Conservation (phyloP, 2,888 invertebrate species). For the Troglohyphantes excavatus region DNA sequence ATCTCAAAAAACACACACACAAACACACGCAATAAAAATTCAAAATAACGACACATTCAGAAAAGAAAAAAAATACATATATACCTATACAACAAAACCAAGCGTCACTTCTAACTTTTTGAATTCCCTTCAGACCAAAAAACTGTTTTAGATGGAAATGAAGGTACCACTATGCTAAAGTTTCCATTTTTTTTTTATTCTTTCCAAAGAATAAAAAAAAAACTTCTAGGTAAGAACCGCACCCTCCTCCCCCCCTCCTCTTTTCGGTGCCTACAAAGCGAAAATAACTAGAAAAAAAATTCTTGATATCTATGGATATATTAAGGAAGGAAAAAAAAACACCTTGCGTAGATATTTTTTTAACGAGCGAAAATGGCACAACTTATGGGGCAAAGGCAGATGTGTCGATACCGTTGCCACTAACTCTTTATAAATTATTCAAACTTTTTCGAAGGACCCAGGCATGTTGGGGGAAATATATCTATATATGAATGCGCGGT, state of each 20-base stretch:
- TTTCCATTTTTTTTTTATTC: slow-evolving; percentile 13
- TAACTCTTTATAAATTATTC: slow-evolving; percentile 72
- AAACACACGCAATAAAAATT: slow-evolving; percentile 26
- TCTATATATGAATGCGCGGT: slow-evolving; percentile 32
- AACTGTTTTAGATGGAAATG: slow-evolving; percentile 66
- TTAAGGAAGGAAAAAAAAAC: slow-evolving; percentile 9
- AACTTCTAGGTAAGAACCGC: neutral
- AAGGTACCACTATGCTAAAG: slow-evolving; percentile 32
- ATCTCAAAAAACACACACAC: too few species aligned
- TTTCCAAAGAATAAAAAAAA: slow-evolving; percentile 19
- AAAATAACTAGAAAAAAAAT: slow-evolving; percentile 10
- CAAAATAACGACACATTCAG: slow-evolving; percentile 15
- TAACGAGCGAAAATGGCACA: slow-evolving; percentile 67
- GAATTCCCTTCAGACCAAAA: slow-evolving; percentile 5
- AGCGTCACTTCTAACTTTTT: slow-evolving; percentile 6
- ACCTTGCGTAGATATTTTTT: slow-evolving; percentile 60
- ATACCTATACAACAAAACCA: neutral
- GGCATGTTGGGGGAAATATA: slow-evolving; percentile 28
- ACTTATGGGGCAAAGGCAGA: neutral
- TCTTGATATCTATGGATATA: slow-evolving; percentile 39
- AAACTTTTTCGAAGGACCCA: slow-evolving; percentile 55
- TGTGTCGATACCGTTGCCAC: slow-evolving; percentile 17
- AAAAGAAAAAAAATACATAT: neutral
- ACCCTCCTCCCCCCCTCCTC: neutral
- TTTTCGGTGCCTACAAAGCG: slow-evolving; percentile 14